Evolutionary conservation across 2,888 invertebrate genomes (phyloP), one percentile per base, ranked within the genome.

Genomic region (Cordilura impudica): DNA sequence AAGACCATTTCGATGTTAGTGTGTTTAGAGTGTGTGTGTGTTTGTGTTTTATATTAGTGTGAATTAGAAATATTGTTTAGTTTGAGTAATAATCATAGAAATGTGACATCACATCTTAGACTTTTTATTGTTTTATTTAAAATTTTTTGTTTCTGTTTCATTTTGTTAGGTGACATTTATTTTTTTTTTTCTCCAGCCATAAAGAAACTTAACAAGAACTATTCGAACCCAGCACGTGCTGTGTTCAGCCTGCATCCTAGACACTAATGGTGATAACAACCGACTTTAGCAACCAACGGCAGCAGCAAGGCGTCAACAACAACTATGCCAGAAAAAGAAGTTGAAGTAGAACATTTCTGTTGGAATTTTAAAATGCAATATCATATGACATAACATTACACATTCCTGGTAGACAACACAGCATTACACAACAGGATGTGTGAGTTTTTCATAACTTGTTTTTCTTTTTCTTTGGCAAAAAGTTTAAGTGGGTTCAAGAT

Each of bases 401-500:
- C 10, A 65, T 39, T 39, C 35, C 35, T 39, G 4, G 35, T 39
- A n/a, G 12, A n/a, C 35, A 47, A 63, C 35, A 56, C 29, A 51
- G 5, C 7, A 51, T 1, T 10, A 56, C 10, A 19, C 19, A 45
- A 47, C 29, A 47, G 16, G 21, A 16, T 49, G 23, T 39, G 26
- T 49, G 35, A 54, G 58, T 54, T 70, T 75, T 76, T 60, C 58
- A 65, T 71, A 72, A 73, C 73, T 73, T 70, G 69, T 51, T 65
- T 45, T 67, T 43, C 66, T 72, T 21, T 43, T 39, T 53, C 31
- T 65, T 35, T 39, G 4, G 31, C 18, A 70, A 69, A n/a, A 39
- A 78, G 73, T 78, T 73, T 78, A 78, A 73, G 73, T 78, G 78
- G 78, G 73, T 78, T 73, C 73, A 78, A 70, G 65, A 78, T 60